These are phyloP conservation scores for Chrysocyon brachyurus DNA, from an alignment of 2,797 vertebrate species.

Conservation along the genomic window DNA sequence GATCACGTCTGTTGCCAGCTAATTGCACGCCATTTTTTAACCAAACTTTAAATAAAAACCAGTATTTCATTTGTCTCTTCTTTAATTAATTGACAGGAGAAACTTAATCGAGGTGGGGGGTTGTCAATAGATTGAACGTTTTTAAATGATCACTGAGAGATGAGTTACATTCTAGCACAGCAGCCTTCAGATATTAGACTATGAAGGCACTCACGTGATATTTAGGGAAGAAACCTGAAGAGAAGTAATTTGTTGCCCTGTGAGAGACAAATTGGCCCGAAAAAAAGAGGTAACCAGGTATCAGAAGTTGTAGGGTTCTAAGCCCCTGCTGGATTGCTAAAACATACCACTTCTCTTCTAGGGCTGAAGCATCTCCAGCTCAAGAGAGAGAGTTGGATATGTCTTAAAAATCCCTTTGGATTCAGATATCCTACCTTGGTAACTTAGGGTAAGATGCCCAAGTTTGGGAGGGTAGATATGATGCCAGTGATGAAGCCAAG, in stretches of 20 bases:
- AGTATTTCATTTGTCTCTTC: constrained; percentile 85
- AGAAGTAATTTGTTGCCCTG: rapidly evolving
- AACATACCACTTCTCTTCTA: rapidly evolving
- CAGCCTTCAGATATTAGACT: not conserved
- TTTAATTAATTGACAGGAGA: constrained; percentile 87
- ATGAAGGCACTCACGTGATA: rapidly evolving
- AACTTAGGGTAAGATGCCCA: not conserved
- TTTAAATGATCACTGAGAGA: constrained; percentile 62
- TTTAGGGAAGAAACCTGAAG: rapidly evolving
- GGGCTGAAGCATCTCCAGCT: not conserved
- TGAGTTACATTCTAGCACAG: not conserved
- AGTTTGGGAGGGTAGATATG: rapidly evolving
- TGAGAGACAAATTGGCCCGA: not conserved
- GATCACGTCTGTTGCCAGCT: constrained; percentile 87
- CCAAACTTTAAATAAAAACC: constrained; percentile 85
- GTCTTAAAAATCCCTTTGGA: not conserved
- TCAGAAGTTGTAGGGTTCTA: not conserved
- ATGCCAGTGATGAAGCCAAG: rapidly evolving
- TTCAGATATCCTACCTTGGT: not conserved
- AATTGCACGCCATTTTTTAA: constrained; percentile 82
- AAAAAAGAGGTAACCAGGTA: not conserved
- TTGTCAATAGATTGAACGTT: constrained; percentile 69
- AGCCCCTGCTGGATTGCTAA: rapidly evolving
- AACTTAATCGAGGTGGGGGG: constrained; percentile 74
- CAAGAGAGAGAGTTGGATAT: not conserved